Conservation (phyloP, 1,140 invertebrate species). For the Fopius arisanus region DNA sequence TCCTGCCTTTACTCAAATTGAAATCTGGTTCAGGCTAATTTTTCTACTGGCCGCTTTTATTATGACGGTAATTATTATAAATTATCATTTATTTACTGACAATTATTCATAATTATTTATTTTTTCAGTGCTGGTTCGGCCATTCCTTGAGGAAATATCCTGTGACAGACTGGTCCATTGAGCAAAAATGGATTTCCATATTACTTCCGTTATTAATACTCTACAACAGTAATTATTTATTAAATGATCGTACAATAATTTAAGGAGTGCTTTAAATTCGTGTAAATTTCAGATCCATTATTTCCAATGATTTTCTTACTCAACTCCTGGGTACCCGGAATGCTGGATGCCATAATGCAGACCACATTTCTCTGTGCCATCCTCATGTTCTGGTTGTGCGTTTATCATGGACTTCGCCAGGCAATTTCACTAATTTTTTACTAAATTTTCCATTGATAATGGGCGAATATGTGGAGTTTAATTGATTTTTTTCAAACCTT, state of each 20-base stretch:
- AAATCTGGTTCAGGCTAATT: constrained; percentile 96
- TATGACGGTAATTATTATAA: constrained; percentile 78
- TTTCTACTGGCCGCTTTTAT: constrained; percentile 88
- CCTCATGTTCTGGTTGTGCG: constrained; percentile 92
- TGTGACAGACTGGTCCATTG: constrained; percentile 94
- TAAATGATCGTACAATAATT: no score
- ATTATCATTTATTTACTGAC: constrained; percentile 12
- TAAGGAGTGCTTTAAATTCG: constrained; percentile 25
- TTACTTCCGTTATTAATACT: constrained; percentile 88
- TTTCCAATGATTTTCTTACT: constrained; percentile 91
- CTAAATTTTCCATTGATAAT: not conserved
- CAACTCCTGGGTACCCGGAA: constrained; percentile 89
- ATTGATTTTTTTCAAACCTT: not conserved
- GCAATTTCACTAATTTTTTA: constrained; percentile 61
- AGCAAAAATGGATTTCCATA: constrained; percentile 95
- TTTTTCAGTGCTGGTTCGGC: constrained; percentile 87
- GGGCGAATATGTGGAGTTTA: no score
- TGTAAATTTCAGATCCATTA: constrained; percentile 79
- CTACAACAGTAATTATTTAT: constrained; percentile 82
- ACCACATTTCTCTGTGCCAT: constrained; percentile 87
- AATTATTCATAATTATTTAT: constrained; percentile 28
- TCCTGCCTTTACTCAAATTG: constrained; percentile 93
- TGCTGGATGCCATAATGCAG: constrained; percentile 90
- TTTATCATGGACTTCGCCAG: constrained; percentile 94
- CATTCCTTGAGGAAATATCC: constrained; percentile 88